Percentiles rank a stretch among this genome's conserved stretches.
Conservation (phyloP, 2,888 invertebrate genomes). For the Chorisops tibialis region DNA sequence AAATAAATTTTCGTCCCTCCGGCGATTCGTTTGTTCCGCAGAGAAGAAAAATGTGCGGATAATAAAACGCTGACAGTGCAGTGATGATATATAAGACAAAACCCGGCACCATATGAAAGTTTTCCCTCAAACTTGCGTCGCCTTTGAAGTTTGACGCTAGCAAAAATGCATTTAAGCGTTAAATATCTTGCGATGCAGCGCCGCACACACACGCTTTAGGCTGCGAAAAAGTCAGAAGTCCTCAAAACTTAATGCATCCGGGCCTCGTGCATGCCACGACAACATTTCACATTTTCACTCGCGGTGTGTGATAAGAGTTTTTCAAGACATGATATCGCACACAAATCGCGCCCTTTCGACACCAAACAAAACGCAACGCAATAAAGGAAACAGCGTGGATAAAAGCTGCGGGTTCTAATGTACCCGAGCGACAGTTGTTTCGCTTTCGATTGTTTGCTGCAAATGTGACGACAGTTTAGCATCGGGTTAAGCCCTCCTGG, state of each 20-base stretch:
- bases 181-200: neutral
- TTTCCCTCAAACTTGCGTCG: constrained; percentile 18
- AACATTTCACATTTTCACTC: too few species aligned
- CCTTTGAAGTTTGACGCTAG: constrained; percentile 12
- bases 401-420: too few species aligned
- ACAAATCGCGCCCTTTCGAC: too few species aligned
- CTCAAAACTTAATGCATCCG: constrained; percentile 12
- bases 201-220: constrained; percentile 6
- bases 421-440: too few species aligned
- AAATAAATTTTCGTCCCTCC: constrained; percentile 13
- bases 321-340: too few species aligned
- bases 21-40: neutral
- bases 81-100: too few species aligned
- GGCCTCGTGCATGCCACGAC: neutral
- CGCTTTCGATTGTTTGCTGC: too few species aligned
- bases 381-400: too few species aligned
- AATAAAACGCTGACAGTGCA: constrained; percentile 15
- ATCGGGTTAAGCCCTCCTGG: too few species aligned
- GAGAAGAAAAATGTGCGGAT: neutral
- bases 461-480: too few species aligned
- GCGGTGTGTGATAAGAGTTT: too few species aligned
- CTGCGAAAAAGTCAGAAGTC: constrained; percentile 17
- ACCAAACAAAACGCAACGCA: too few species aligned
- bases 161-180: constrained; percentile 8
- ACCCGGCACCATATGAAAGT: constrained; percentile 8